phyloP scores from a whole-genome alignment of 2,113 vertebrate genomes.

The Thalassarche chlororhynchos region DNA sequence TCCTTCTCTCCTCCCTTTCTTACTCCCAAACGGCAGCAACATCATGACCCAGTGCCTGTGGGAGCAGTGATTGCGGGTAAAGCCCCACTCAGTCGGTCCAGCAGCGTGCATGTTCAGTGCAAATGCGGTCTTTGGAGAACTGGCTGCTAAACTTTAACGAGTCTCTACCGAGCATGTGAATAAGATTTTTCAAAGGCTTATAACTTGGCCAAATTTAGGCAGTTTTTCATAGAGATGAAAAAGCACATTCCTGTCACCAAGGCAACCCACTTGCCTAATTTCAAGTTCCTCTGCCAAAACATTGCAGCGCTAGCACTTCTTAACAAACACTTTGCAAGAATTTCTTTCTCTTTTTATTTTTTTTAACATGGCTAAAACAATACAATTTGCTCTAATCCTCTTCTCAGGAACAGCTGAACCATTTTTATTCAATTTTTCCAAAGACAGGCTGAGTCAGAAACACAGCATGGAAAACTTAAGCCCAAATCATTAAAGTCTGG shows the following conservation, averaged over 20 bases:
- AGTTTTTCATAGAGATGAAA: slow-evolving; percentile 30
- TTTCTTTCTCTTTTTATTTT: not conserved
- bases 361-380: not conserved
- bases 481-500: not conserved
- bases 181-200: slow-evolving; percentile 32
- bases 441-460: not conserved
- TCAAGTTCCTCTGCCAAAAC: slow-evolving; percentile 1
- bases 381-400: not conserved
- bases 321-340: not conserved
- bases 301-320: not conserved
- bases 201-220: slow-evolving; percentile 11
- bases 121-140: not conserved
- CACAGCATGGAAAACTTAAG: not conserved
- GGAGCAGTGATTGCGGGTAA: not conserved
- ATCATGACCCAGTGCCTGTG: not conserved
- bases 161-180: not conserved
- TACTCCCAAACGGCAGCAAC: not conserved
- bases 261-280: slow-evolving; percentile 10
- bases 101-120: not conserved
- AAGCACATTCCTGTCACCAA: slow-evolving; percentile 16
- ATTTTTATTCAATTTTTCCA: not conserved
- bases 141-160: not conserved
- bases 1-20: not conserved
- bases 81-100: not conserved
- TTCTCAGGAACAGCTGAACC: not conserved